These are phyloP conservation scores for Mirza zaza DNA, from an alignment of 2,113 vertebrate species.

Conservation along the genomic window DNA sequence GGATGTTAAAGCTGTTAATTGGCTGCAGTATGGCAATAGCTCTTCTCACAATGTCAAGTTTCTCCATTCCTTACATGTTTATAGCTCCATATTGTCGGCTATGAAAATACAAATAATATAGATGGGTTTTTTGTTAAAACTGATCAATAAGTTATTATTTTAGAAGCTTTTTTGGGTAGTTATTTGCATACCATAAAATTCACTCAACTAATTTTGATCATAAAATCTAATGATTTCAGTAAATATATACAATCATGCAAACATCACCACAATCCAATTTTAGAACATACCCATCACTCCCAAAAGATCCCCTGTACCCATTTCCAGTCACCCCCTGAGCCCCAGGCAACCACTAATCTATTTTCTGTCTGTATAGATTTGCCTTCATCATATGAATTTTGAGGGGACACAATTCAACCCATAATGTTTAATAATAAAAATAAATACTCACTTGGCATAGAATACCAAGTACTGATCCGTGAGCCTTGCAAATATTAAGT, in stretches of 20 bases:
- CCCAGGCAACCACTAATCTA: not conserved
- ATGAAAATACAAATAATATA: not conserved
- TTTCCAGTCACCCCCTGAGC: not conserved
- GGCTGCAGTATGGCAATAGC: not conserved
- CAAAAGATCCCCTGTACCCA: not conserved
- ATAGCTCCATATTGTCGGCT: not conserved
- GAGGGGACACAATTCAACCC: not conserved
- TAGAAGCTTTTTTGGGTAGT: not conserved
- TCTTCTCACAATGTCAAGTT: not conserved
- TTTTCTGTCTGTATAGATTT: not conserved
- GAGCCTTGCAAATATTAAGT: not conserved
- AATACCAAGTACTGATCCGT: not conserved
- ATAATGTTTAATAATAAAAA: not conserved
- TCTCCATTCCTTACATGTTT: not conserved
- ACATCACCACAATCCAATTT: not conserved
- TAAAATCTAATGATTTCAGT: not conserved
- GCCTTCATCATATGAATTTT: not conserved
- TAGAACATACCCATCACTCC: not conserved
- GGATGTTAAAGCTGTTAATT: not conserved
- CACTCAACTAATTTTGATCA: not conserved
- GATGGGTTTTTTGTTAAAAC: not conserved
- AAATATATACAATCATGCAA: not conserved
- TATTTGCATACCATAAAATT: not conserved
- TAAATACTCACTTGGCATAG: not conserved
- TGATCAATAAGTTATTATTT: not conserved